Percentiles rank a stretch among this genome's conserved stretches.
These are phyloP conservation scores for Meriones psammophilus DNA, from an alignment of 2,797 vertebrate species.

Conservation along the genomic window DNA sequence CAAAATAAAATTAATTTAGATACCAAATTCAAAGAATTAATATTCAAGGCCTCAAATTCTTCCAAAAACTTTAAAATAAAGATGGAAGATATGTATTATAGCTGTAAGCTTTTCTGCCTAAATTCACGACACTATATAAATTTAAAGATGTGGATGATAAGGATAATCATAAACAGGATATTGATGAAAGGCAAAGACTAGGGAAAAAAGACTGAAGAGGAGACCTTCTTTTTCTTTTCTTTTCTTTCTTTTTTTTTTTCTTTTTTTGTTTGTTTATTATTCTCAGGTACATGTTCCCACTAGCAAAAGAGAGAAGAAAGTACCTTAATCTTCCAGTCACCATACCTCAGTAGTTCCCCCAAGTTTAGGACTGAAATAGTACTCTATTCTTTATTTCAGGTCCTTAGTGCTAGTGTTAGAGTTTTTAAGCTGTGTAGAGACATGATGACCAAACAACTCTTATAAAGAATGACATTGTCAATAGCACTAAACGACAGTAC, in stretches of 20 bases:
- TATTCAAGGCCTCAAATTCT: background rate
- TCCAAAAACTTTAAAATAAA: background rate
- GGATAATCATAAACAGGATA: background rate
- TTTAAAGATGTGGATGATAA: background rate
- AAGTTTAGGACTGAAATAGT: background rate
- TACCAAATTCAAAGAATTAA: background rate
- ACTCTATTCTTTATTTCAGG: background rate
- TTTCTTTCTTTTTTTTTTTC: too few relatives aligned
- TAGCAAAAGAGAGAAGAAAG: background rate
- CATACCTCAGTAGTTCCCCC: fast-evolving
- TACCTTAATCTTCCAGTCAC: background rate
- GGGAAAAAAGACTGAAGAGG: background rate
- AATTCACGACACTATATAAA: background rate
- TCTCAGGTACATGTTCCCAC: fast-evolving
- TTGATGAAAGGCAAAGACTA: background rate
- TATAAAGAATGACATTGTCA: background rate
- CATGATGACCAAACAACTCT: background rate
- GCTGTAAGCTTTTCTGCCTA: background rate
- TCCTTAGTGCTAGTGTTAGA: too few relatives aligned
- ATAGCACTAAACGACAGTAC: too few relatives aligned
- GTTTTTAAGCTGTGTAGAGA: too few relatives aligned
- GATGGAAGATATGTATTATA: background rate
- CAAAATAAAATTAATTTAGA: background rate
- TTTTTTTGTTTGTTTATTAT: too few relatives aligned
- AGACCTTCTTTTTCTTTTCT: background rate